A percentile compares a stretch with the other conserved stretches of the same genome.
Conservation (phyloP, 2,888 invertebrate species). For the Deilephila porcellus region DNA sequence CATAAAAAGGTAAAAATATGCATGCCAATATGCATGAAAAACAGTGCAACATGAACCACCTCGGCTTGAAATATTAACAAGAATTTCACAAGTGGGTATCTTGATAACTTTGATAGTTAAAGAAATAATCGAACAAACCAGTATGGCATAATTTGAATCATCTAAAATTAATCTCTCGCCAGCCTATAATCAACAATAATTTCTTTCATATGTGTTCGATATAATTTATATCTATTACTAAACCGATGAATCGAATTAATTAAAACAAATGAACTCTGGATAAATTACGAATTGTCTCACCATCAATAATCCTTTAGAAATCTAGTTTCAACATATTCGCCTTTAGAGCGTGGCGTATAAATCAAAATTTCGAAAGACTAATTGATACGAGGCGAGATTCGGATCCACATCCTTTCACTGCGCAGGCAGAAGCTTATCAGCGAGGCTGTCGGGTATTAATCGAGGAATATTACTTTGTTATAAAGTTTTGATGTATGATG, state of each 20-base stretch:
- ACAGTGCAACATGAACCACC: too few relatives aligned
- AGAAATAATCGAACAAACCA: too few relatives aligned
- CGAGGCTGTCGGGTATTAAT: slow-evolving; percentile 20
- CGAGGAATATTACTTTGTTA: slow-evolving; percentile 22
- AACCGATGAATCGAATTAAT: not conserved
- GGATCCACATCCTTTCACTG: slow-evolving; percentile 26
- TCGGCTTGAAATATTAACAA: too few relatives aligned
- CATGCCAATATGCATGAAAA: too few relatives aligned
- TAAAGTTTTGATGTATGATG: slow-evolving; percentile 15
- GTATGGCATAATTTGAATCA: too few relatives aligned
- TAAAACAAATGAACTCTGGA: not conserved
- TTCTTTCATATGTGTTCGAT: too few relatives aligned
- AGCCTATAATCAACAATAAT: too few relatives aligned
- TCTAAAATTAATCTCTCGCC: too few relatives aligned
- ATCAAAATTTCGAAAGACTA: slow-evolving; percentile 26
- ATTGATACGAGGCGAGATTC: slow-evolving; percentile 19
- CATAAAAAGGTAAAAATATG: too few relatives aligned
- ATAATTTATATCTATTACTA: not conserved
- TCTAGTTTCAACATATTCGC: slow-evolving; percentile 13
- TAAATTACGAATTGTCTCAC: not conserved
- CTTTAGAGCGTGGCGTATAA: slow-evolving; percentile 20
- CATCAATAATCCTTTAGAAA: not conserved
- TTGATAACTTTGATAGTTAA: too few relatives aligned
- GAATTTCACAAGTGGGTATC: too few relatives aligned
- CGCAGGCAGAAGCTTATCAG: slow-evolving; percentile 20